Evolutionary conservation across 2,888 invertebrate species (phyloP).

Genomic region (Ferdinandea cuprea): DNA sequence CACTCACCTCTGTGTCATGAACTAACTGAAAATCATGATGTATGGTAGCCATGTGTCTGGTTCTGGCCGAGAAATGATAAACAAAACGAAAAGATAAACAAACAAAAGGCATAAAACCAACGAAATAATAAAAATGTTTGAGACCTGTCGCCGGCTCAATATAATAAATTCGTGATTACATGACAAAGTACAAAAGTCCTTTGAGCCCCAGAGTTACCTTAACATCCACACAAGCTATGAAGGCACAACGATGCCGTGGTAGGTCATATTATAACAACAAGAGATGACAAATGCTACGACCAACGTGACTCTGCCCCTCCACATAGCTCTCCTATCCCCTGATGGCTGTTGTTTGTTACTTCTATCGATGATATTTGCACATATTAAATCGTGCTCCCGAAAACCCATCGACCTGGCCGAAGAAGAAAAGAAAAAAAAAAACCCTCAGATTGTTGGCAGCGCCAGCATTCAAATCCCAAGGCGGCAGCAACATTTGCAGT

Average conservation of each 20-base stretch:
- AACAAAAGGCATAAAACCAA: constrained; percentile 69
- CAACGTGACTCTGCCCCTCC: constrained; percentile 70
- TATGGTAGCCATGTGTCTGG: constrained; percentile 60
- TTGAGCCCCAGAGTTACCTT: constrained; percentile 48
- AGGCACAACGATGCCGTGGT: constrained; percentile 55
- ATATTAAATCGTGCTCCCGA: constrained; percentile 74
- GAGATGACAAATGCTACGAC: constrained; percentile 70
- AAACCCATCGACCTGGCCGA: constrained; percentile 68
- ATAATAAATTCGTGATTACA: constrained; percentile 83
- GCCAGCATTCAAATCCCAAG: constrained; percentile 71
- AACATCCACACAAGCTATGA: constrained; percentile 9
- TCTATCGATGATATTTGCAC: constrained; percentile 73
- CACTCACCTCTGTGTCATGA: constrained; percentile 74
- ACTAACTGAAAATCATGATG: constrained; percentile 71
- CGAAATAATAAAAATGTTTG: constrained; percentile 74
- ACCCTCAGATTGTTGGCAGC: constrained; percentile 58
- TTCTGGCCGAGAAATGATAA: constrained; percentile 57
- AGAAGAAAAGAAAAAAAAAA: constrained; percentile 33
- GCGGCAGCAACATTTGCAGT: constrained; percentile 72
- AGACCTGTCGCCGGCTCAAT: constrained; percentile 78
- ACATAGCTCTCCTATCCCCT: constrained; percentile 57
- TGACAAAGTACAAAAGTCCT: constrained; percentile 78
- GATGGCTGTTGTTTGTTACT: constrained; percentile 70
- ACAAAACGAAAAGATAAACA: constrained; percentile 64
- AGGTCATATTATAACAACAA: constrained; percentile 72